Evolutionary conservation across 2,888 invertebrate species (phyloP).

Genomic region (Salpingus planirostris): DNA sequence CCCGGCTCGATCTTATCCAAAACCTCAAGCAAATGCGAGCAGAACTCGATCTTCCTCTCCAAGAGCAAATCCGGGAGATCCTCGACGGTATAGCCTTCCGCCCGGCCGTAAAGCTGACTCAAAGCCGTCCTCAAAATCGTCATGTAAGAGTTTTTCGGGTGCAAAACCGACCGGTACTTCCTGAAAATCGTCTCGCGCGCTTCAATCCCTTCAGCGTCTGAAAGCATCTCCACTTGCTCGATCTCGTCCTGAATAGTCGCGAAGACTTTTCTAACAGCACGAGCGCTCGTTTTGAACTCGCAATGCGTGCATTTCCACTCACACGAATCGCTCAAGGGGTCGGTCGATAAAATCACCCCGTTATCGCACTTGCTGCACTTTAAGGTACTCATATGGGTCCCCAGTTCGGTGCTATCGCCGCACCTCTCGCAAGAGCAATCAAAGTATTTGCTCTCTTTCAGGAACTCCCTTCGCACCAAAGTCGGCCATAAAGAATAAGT

Average conservation of each 20-base stretch:
- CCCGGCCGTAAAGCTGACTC: constrained; percentile 70
- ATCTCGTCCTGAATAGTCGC: constrained; percentile 59
- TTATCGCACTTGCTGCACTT: constrained; percentile 71
- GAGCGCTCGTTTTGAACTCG: constrained; percentile 51
- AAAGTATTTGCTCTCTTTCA: constrained; percentile 72
- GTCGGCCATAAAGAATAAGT: constrained; percentile 70
- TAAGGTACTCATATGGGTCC: constrained; percentile 68
- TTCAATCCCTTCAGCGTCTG: constrained; percentile 53
- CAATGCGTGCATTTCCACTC: constrained; percentile 63
- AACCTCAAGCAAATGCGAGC: constrained; percentile 57
- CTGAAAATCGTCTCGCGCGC: constrained; percentile 48
- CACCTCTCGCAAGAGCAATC: constrained; percentile 67
- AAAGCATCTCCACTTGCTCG: constrained; percentile 52
- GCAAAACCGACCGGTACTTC: constrained; percentile 48
- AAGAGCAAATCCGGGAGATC: constrained; percentile 65
- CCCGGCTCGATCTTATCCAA: constrained; percentile 71
- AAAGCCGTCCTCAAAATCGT: constrained; percentile 59
- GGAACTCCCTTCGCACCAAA: constrained; percentile 55
- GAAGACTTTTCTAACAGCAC: constrained; percentile 54
- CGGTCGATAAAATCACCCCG: constrained; percentile 54
- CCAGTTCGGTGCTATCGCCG: constrained; percentile 69
- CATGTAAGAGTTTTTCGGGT: constrained; percentile 67
- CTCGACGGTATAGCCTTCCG: constrained; percentile 59
- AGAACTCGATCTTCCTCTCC: constrained; percentile 67
- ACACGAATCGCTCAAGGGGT: constrained; percentile 50